These are phyloP conservation scores for Hemithea aestivaria DNA, from an alignment of 2,888 invertebrate species.

Conservation along the genomic window DNA sequence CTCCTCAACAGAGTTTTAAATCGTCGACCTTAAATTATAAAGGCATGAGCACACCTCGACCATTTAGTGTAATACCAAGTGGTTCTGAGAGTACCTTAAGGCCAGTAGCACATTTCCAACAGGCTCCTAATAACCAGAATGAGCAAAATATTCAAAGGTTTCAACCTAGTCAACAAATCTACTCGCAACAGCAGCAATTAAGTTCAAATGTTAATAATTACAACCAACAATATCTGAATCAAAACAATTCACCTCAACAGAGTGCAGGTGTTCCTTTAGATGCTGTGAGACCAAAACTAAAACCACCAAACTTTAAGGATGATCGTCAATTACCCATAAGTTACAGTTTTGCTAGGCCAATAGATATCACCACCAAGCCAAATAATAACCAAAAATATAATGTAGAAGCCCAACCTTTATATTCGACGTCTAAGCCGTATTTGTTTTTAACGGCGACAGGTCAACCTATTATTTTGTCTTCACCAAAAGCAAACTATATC, in stretches of 20 bases:
- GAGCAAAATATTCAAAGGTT: constrained; percentile 39
- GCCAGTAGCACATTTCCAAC: constrained; percentile 9
- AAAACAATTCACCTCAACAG: constrained; percentile 32
- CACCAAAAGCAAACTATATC: constrained; percentile 49
- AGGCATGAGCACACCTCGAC: constrained; percentile 68
- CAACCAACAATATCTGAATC: constrained; percentile 34
- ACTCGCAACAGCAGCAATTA: constrained; percentile 36
- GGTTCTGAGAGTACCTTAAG: constrained; percentile 25
- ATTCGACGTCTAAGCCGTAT: constrained; percentile 54
- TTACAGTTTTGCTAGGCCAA: constrained; percentile 56
- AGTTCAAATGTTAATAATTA: constrained; percentile 27
- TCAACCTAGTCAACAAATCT: constrained; percentile 27
- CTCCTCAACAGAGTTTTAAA: constrained; percentile 31
- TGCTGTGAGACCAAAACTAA: constrained; percentile 49
- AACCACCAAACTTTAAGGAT: constrained; percentile 69
- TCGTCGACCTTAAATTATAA: constrained; percentile 54
- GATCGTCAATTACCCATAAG: constrained; percentile 66
- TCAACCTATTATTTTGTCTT: constrained; percentile 45
- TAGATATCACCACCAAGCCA: constrained; percentile 33
- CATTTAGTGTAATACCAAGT: constrained; percentile 51
- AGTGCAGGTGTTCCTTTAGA: constrained; percentile 42
- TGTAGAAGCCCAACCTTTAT: constrained; percentile 35
- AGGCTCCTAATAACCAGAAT: constrained; percentile 31
- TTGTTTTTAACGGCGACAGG: constrained; percentile 46
- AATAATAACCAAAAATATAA: constrained; percentile 38